phyloP scores from a whole-genome alignment of 2,797 vertebrate species.

The Sebastes matsubarae region DNA sequence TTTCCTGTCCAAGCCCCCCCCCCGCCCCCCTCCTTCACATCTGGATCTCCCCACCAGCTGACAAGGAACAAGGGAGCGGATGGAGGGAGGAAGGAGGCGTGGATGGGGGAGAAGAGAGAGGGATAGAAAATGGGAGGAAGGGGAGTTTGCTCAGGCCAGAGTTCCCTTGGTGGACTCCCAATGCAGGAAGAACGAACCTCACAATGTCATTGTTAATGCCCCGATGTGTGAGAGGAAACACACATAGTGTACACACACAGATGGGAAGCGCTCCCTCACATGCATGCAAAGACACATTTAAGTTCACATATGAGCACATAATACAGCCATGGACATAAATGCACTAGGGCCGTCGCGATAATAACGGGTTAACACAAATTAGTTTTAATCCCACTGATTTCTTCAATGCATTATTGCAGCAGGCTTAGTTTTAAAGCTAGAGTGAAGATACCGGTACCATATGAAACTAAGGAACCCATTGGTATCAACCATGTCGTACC shows the following conservation, averaged over 20 bases:
- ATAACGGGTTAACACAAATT: too few relatives aligned
- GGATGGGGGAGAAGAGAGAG: conserved; percentile 2
- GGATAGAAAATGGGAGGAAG: conserved; percentile 61
- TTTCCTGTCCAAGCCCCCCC: conserved; percentile 60
- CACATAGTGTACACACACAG: not conserved
- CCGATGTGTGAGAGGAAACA: conserved; percentile 44
- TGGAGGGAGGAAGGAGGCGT: conserved; percentile 49
- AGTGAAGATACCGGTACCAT: too few relatives aligned
- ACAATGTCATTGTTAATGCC: conserved; percentile 56
- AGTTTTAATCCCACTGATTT: too few relatives aligned
- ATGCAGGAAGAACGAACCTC: conserved; percentile 41
- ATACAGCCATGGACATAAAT: not conserved
- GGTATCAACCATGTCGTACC: too few relatives aligned
- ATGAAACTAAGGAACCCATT: too few relatives aligned
- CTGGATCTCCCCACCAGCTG: conserved; percentile 78
- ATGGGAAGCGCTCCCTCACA: conserved; percentile 1
- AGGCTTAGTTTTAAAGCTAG: too few relatives aligned
- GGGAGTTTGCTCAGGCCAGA: conserved; percentile 46
- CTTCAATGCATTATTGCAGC: too few relatives aligned
- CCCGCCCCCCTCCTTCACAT: conserved; percentile 58
- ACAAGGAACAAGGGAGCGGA: conserved; percentile 72
- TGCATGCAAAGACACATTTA: not conserved
- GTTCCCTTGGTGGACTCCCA: conserved; percentile 38
- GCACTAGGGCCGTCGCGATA: not conserved
- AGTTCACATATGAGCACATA: not conserved